A percentile compares a stretch with the other conserved stretches of the same genome.
These are phyloP conservation scores for Sparidentex hasta DNA, from an alignment of 2,797 vertebrate species.

Conservation along the genomic window DNA sequence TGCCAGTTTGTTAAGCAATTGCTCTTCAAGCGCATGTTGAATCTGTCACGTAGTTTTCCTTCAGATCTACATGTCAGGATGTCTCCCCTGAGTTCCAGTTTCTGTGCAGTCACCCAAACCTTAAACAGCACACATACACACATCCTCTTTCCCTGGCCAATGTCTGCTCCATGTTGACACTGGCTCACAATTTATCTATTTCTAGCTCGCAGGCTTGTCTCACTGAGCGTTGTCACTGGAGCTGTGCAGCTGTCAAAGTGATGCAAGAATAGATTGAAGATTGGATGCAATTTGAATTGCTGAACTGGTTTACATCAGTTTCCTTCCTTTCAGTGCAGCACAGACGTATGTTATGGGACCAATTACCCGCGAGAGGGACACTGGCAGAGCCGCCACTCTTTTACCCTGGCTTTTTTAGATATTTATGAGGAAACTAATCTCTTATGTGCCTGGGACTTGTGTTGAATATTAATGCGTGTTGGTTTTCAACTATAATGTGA, in stretches of 20 bases:
- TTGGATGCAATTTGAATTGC: conserved; percentile 67
- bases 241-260: conserved; percentile 74
- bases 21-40: conserved; percentile 34
- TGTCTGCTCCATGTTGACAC: conserved; percentile 69
- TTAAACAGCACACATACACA: conserved; percentile 60
- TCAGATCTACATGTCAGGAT: conserved; percentile 44
- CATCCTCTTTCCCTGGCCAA: conserved; percentile 45
- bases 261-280: conserved; percentile 75
- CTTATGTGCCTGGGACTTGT: conserved; percentile 32
- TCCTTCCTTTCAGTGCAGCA: conserved; percentile 50
- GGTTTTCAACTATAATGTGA: conserved; percentile 40
- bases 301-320: conserved; percentile 68
- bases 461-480: conserved; percentile 67
- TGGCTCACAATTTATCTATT: conserved; percentile 74
- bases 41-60: conserved; percentile 40
- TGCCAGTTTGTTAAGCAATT: conserved; percentile 58
- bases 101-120: conserved; percentile 61
- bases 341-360: conserved; percentile 66
- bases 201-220: conserved; percentile 73
- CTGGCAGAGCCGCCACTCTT: conserved; percentile 32
- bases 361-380: conserved; percentile 70
- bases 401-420: conserved; percentile 50
- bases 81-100: conserved; percentile 46
- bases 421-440: conserved; percentile 68
- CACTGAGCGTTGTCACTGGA: conserved; percentile 57